Evolutionary conservation across 2,797 vertebrate genomes (phyloP), one percentile per base, ranked within the genome.

Genomic region (Anguilla marmorata): DNA sequence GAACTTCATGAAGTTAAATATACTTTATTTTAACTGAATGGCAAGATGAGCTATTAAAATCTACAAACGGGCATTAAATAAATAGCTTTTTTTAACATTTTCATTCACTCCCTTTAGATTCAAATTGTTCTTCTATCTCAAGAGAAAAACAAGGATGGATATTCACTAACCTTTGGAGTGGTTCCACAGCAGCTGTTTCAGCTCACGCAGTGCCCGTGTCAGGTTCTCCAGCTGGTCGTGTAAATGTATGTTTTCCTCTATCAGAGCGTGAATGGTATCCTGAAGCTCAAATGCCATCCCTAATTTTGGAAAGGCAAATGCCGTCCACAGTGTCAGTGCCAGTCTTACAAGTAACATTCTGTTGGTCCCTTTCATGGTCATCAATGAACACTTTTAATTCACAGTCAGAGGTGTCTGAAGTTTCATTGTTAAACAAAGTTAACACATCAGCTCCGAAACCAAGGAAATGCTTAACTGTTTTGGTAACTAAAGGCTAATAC

Each of bases 191-290:
- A 97, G 95, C 82, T 94, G 93, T 41, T 95, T 94, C 84, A 97
- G 94, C 87, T 97, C 94, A 74, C 95, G 92, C 63, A 97, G 94
- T 85, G 96, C 95, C 63, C 96, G 93, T 0, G 96, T 97, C 89
- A 97, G 95, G 91, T 97, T 97, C 91, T 97, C 95, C 90, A 97
- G 93, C 90, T 95, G 95, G 92, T 96, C 96, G 1, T 97, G 97
- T 5, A 97, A 95, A 85, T 95, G 95, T 86, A 95, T 94, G 89
- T 97, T 97, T 92, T 97, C 96, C 76, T 96, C 95, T 21, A 97
- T 96, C 87, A 97, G 93, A 0, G 93, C 90, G 19, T 96, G 95
- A 90, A 97, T 97, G 0, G 96, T 96, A 72, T 97, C 96, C 92
- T 97, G 96, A 0, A 97, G 94, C 63, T 97, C 96, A 87, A 97